Evolutionary conservation across 2,797 vertebrate genomes (phyloP), one percentile per base, ranked within the genome.

Genomic region (Gorsachius magnificus): DNA sequence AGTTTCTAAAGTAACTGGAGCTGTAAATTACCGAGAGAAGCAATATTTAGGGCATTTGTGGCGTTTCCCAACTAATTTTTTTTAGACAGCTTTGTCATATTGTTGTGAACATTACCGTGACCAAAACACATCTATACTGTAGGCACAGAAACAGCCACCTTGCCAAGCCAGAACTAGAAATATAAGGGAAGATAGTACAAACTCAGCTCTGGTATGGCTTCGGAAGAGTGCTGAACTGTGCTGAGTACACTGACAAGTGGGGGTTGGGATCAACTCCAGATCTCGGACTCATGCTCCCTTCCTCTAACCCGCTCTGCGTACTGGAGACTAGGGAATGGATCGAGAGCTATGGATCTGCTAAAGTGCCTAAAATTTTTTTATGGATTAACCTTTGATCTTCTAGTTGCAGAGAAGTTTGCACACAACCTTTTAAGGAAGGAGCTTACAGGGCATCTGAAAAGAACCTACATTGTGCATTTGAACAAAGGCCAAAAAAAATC

Each of bases 201-300:
- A 68, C 68, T 78, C 50, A 53, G 12, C 25, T 81, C 53, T 71
- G 31, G 5, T 21, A 60, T 28, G 57, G 11, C 48, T 90, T 92
- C 11, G 2, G 12, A 69, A 72, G 66, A 61, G 20, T 8, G 20
- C 28, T 76, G 84, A 69, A 66, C n/a, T 72, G 22, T 2, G 1
- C 17, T 0, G 0, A 68, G 26, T 56, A 41, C 16, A 29, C 19
- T n/a, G 65, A 22, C 29, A 60, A 57, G 14, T 13, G 0, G 8
- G 5, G 6, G 6, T 15, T 89, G 18, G 25, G 61, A 48, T 68
- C 25, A 84, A 91, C 50, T 65, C 25, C 50, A 56, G 25, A 60
- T 83, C 26, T 66, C 9, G 8, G 38, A 54, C 16, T 65, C 25
- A 10, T 56, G 16, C 11, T 80, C 8, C n/a, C 13, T 80, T 80